Conservation (phyloP, 2,797 vertebrate species). For the Myotis vivesi region DNA sequence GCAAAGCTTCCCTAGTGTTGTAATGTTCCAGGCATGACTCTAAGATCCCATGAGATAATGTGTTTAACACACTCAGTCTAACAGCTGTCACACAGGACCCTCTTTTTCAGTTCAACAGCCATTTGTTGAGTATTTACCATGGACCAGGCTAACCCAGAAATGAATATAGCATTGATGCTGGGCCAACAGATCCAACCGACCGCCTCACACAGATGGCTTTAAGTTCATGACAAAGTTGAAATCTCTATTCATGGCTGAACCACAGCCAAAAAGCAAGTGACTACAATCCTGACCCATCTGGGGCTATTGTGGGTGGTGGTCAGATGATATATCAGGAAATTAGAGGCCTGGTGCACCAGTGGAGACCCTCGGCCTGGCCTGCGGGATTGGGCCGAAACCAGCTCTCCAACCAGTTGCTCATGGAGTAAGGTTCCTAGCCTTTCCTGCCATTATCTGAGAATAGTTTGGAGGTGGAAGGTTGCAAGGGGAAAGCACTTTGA, state of each 20-base stretch:
- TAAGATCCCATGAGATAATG: neutral
- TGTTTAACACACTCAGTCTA: neutral
- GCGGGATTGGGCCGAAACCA: no score
- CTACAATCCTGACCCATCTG: neutral
- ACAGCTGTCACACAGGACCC: neutral
- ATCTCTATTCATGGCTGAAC: neutral
- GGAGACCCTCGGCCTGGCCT: no score
- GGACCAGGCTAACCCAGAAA: neutral
- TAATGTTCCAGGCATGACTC: neutral
- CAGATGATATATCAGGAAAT: fast-evolving
- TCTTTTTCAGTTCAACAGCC: neutral
- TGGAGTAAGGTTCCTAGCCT: neutral
- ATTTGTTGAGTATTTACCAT: neutral
- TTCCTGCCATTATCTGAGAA: neutral
- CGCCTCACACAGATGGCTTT: neutral
- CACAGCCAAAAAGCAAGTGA: neutral
- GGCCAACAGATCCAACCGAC: neutral
- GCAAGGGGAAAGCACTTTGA: neutral
- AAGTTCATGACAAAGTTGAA: neutral
- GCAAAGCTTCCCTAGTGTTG: neutral
- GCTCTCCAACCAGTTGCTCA: neutral
- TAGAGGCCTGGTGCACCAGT: no score
- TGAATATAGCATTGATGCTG: neutral
- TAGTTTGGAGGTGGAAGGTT: neutral
- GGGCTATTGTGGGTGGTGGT: neutral